Percentiles rank a stretch among this genome's conserved stretches.
phyloP scores from a whole-genome alignment of 2,113 vertebrate species.

The Pongo abelii region DNA sequence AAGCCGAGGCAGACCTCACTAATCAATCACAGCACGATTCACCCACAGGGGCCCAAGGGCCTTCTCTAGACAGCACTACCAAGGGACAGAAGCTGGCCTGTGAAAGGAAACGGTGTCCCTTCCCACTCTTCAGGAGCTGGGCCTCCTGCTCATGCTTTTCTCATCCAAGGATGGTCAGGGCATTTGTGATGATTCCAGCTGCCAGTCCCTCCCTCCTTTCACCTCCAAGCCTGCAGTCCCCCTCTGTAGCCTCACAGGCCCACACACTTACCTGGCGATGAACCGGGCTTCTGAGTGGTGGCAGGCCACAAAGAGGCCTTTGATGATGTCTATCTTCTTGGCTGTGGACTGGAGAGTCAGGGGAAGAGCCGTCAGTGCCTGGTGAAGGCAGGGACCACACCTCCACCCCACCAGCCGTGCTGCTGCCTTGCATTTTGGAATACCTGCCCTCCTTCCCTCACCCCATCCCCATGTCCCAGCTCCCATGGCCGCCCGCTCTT shows the following conservation, averaged over 20 bases:
- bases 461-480: neutral
- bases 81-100: accelerated
- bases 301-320: slow-evolving; percentile 93
- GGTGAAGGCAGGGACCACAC: neutral
- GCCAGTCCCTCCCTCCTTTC: accelerated
- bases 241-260: neutral
- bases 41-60: neutral
- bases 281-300: slow-evolving; percentile 93
- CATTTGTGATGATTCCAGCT: accelerated
- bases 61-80: neutral
- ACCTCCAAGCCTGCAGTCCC: neutral
- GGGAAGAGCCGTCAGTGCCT: neutral
- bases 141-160: accelerated
- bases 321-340: slow-evolving; percentile 96
- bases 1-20: neutral
- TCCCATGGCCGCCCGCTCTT: accelerated
- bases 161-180: neutral
- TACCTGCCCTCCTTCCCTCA: accelerated
- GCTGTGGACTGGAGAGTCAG: slow-evolving; percentile 86
- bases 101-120: neutral
- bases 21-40: neutral
- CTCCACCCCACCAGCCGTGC: accelerated
- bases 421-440: neutral
- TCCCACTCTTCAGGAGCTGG: neutral
- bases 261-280: slow-evolving; percentile 88